Conservation (phyloP, 2,797 vertebrate genomes). For the Danionella dracula region DNA sequence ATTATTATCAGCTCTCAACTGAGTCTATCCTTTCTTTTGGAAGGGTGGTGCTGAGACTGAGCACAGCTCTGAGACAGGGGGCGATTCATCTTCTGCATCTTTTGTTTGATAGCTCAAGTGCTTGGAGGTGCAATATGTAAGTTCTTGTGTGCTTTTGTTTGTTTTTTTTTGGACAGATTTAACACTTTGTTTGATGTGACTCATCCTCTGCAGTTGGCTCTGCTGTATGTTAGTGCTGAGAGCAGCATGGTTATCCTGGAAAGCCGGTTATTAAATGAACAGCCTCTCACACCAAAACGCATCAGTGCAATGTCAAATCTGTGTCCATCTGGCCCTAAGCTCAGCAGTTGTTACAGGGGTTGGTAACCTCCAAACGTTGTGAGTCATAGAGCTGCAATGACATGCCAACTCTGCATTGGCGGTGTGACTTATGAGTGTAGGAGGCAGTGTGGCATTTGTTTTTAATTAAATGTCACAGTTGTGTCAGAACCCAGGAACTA, state of each 20-base stretch:
- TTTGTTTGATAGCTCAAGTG: constrained; percentile 29
- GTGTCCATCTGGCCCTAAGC: constrained; percentile 17
- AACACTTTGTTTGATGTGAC: constrained; percentile 39
- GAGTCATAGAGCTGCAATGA: background rate
- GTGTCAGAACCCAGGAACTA: background rate
- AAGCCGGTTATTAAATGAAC: constrained; percentile 20
- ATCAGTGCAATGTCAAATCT: constrained; percentile 2
- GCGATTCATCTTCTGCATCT: constrained; percentile 31
- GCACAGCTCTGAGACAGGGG: background rate
- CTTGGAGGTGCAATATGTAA: constrained; percentile 25
- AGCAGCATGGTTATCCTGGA: constrained; percentile 19
- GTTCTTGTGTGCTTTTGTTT: constrained; percentile 18
- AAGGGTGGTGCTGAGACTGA: constrained; percentile 14
- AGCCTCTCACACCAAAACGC: background rate
- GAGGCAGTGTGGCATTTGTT: constrained; percentile 6
- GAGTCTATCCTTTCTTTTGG: constrained; percentile 11
- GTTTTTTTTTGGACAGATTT: constrained; percentile 29
- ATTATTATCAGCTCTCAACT: constrained; percentile 47
- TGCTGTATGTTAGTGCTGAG: constrained; percentile 28
- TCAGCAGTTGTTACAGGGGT: background rate
- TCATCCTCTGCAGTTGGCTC: constrained; percentile 42
- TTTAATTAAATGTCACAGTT: constrained; percentile 9
- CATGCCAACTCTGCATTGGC: background rate
- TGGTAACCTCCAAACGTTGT: constrained; percentile 1
- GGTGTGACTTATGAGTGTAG: constrained; percentile 10